Base-by-base conservation (phyloP, 2,113 vertebrate genomes). In the Hemiprocne comata region DNA sequence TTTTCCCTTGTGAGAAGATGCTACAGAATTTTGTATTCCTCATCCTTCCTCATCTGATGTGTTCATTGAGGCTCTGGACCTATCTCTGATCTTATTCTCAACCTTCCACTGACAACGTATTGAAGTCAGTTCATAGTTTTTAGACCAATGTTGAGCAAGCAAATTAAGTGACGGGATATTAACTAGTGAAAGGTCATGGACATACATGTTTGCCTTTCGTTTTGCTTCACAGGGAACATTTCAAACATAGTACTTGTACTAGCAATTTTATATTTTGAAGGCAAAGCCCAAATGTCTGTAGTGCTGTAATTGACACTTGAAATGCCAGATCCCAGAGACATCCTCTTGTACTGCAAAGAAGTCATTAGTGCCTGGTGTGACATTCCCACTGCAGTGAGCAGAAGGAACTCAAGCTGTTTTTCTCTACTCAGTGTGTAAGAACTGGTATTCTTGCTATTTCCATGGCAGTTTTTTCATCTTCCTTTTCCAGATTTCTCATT, bases 341-440 rank as follows among this genome's bases (percentile, higher is more conserved):
- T 83, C 83, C 28, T 82, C 51, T 60, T 79, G 46, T 26, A n/a
- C 38, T 42, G 38, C 51, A 90, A 67, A 83, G 62, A 26, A 87
- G 23, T 90, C 91, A 80, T 90, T 85, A 93, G 62, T 71, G 84
- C 60, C 81, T 66, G 42, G 40, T 89, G 44, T 91, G 64, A 77
- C 42, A 83, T 70, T 91, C 34, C 46, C 74, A 12, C 55, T 73
- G 25, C 58, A 91, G 77, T 26, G 55, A 89, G 74, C 89, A 95
- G 94, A 94, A 93, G 89, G 77, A 18, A 87, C 44, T 85, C 94
- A 94, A 95, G 95, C 73, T 95, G 89, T 89, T 94, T 91, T 61
- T 80, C 65, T 87, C 34, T 72, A 26, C 40, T 82, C 42, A 31
- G 23, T 31, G 11, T 62, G 13, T 58, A 80, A 73, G 70, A 79